Percentiles rank a stretch among this genome's conserved stretches.
phyloP scores from a whole-genome alignment of 2,888 invertebrate genomes.

The Erebia palarica region DNA sequence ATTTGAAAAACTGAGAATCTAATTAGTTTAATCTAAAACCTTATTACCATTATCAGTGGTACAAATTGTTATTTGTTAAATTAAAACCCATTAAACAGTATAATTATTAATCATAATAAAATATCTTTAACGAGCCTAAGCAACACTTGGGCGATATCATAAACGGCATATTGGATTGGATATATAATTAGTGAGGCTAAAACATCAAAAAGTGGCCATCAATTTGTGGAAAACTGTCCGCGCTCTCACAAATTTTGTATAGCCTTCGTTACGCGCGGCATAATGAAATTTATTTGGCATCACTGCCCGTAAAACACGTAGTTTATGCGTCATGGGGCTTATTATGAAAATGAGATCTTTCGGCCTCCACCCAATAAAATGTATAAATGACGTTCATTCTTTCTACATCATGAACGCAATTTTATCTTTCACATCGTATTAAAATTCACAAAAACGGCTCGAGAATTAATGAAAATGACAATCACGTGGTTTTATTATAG shows the following conservation, averaged over 20 bases:
- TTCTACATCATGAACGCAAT: conserved; percentile 55
- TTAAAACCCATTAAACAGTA: conserved; percentile 6
- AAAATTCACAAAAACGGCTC: conserved; percentile 22
- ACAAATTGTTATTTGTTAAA: not conserved
- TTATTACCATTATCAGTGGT: not conserved
- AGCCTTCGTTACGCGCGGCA: conserved; percentile 45
- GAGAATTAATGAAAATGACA: conserved; percentile 1
- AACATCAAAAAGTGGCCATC: conserved; percentile 30
- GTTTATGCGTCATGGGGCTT: conserved; percentile 64
- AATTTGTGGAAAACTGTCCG: conserved; percentile 31
- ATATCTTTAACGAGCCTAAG: not conserved
- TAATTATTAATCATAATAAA: not conserved
- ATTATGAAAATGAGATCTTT: conserved; percentile 64
- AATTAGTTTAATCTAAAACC: not conserved
- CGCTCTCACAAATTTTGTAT: conserved; percentile 51
- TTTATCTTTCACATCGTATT: conserved; percentile 42
- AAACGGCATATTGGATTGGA: conserved; percentile 4
- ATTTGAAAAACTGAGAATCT: not conserved
- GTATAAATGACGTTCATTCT: conserved; percentile 67
- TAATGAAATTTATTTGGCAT: conserved; percentile 66
- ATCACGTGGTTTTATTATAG: conserved; percentile 15
- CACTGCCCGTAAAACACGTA: conserved; percentile 64
- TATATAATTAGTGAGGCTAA: conserved; percentile 24
- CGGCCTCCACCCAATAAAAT: conserved; percentile 66
- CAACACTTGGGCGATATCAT: conserved; percentile 10